Base-by-base conservation (phyloP, 2,113 vertebrate genomes). In the human region DNA sequence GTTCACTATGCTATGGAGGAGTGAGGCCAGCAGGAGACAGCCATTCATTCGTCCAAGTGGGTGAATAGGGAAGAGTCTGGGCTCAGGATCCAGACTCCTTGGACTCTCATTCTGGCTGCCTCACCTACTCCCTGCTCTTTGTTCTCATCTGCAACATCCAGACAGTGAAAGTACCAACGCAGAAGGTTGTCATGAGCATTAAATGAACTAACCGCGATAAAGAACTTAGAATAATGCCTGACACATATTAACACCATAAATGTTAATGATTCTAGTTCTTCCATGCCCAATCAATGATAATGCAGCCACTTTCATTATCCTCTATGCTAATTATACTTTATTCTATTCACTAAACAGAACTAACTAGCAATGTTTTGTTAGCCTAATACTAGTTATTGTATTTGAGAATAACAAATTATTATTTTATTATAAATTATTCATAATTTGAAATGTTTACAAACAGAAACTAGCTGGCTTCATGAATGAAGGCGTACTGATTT, bases 1-100 rank as follows among this genome's bases (percentile, higher is more conserved):
- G 55, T 8, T 5, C 55, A 23, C 61, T 32, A 1, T 16, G 10
- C 61, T 32, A 1, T 16, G 10, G 5, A 48, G 55, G 2, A 1
- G 2, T 61, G 48, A 13, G 10, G 55, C 6, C 32, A 3, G 16
- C 10, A 59, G 16, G 35, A 73, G 92, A 55, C 2, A 45, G 20
- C 8, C 30, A 48, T 40, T 17, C 20, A 6, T 3, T 10, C 32
- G 13, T 75, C 72, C 22, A 1, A 20, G 18, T 48, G 16, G 40
- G 6, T 61, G 20, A n/a, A 30, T 2, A 48, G 11, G 11, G 48
- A 70, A 79, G 52, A 38, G 3, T 23, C 22, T 43, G 2, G 35
- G 25, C 20, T 32, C 20, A 7, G 43, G 11, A 52, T 6, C 9
- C 35, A 64, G 1, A 32, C 0, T 48, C 13, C 10, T 3, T 12